phyloP scores from a whole-genome alignment of 2,113 vertebrate genomes.

The Lipophrys pholis region DNA sequence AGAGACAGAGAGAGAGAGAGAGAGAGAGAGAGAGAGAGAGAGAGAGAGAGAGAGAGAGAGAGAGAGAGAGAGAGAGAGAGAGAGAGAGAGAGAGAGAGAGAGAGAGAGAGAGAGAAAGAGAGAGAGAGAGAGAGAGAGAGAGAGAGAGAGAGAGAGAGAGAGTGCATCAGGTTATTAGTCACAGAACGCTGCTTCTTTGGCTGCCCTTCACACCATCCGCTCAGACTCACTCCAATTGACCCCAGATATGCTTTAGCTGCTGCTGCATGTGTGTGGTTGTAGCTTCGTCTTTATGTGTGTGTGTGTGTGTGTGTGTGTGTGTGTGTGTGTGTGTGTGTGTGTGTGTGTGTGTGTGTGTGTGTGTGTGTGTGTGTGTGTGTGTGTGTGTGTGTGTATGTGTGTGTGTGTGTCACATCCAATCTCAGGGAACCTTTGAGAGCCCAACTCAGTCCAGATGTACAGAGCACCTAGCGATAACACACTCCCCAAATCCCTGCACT shows the following conservation, averaged over 20 bases:
- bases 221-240: constrained; percentile 61
- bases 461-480: constrained; percentile 61
- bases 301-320: too few species aligned
- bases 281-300: constrained; percentile 5
- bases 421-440: constrained; percentile 52
- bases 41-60: too few species aligned
- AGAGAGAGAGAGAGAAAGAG: too few species aligned
- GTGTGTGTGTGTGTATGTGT: constrained; percentile 13
- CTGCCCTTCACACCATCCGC: constrained; percentile 67
- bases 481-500: constrained; percentile 50
- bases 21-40: too few species aligned
- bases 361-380: too few species aligned
- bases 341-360: too few species aligned
- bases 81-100: too few species aligned
- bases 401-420: constrained; percentile 45
- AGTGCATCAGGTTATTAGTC: constrained; percentile 62
- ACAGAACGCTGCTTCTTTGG: constrained; percentile 62
- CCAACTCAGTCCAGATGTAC: constrained; percentile 62
- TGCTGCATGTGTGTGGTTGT: constrained; percentile 21
- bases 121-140: too few species aligned
- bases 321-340: too few species aligned
- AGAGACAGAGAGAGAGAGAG: too few species aligned
- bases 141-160: too few species aligned
- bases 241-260: constrained; percentile 50
- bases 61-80: too few species aligned